Conservation (phyloP, 2,113 vertebrate genomes). For the Halichoerus grypus region DNA sequence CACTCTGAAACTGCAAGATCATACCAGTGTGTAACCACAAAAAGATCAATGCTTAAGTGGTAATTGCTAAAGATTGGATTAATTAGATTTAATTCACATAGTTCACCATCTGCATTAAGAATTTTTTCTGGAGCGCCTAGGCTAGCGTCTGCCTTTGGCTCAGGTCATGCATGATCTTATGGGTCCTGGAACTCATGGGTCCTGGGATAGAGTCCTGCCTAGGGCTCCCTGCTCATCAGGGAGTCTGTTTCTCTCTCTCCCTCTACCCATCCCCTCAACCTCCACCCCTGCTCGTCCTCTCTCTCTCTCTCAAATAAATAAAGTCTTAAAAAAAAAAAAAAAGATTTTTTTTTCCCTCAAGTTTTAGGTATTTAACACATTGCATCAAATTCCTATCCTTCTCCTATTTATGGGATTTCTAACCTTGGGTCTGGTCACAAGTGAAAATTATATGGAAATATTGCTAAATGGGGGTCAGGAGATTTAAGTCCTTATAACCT, state of each 20-base stretch:
- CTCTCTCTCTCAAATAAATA: background rate
- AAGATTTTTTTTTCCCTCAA: background rate
- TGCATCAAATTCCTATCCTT: background rate
- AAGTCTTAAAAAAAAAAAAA: background rate
- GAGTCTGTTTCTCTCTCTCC: background rate
- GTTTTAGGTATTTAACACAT: background rate
- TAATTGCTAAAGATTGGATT: background rate
- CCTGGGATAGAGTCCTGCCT: background rate
- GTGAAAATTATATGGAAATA: slow-evolving; percentile 31
- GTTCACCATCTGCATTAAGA: background rate
- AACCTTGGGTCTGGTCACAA: slow-evolving; percentile 25
- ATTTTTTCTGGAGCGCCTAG: background rate
- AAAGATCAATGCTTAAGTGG: background rate
- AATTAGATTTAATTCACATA: background rate
- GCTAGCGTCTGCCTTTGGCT: background rate
- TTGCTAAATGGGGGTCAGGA: background rate
- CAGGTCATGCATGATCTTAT: background rate
- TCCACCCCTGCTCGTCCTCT: background rate
- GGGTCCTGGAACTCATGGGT: background rate
- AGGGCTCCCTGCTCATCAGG: background rate
- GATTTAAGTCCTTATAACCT: slow-evolving; percentile 8
- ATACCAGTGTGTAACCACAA: background rate
- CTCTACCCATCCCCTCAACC: background rate
- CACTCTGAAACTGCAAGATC: background rate
- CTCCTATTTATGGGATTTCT: background rate